Evolutionary conservation across 1,140 invertebrate species (phyloP).

Genomic region (Trachelipus rathkii): DNA sequence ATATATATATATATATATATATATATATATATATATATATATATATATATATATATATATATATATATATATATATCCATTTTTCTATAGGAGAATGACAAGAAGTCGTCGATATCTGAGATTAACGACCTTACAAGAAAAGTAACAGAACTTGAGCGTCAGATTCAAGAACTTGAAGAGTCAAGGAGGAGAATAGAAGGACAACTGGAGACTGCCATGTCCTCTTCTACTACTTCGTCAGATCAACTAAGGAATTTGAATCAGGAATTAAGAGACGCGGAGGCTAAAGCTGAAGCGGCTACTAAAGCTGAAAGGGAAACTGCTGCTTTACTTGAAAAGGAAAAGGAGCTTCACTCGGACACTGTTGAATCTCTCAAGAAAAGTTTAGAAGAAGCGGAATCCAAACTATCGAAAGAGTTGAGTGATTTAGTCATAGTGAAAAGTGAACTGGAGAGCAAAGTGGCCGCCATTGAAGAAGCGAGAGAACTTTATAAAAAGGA

Average conservation of each 20-base stretch:
- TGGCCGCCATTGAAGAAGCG: background rate
- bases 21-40: no score
- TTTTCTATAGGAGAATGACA: conserved; percentile 6
- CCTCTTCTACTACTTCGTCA: background rate
- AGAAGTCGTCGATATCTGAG: conserved; percentile 17
- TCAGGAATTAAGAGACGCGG: conserved; percentile 18
- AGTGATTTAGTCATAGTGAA: no score
- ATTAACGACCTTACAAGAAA: conserved; percentile 14
- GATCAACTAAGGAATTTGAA: conserved; percentile 19
- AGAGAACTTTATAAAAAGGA: background rate
- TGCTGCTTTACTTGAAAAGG: conserved; percentile 43
- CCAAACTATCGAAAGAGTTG: conserved; percentile 49
- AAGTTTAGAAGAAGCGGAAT: conserved; percentile 51
- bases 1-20: no score
- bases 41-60: conserved; percentile 20
- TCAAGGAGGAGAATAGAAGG: conserved; percentile 24
- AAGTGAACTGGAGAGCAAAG: conserved; percentile 43
- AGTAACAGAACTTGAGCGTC: conserved; percentile 16
- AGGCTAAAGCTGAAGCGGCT: conserved; percentile 5
- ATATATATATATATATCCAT: background rate
- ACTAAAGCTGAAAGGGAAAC: background rate
- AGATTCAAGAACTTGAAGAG: conserved; percentile 3
- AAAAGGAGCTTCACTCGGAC: conserved; percentile 46
- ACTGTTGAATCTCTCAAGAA: conserved; percentile 49
- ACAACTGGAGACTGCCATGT: background rate